These are phyloP conservation scores for Stictocephala bisonia DNA, from an alignment of 2,888 invertebrate species.

Conservation along the genomic window DNA sequence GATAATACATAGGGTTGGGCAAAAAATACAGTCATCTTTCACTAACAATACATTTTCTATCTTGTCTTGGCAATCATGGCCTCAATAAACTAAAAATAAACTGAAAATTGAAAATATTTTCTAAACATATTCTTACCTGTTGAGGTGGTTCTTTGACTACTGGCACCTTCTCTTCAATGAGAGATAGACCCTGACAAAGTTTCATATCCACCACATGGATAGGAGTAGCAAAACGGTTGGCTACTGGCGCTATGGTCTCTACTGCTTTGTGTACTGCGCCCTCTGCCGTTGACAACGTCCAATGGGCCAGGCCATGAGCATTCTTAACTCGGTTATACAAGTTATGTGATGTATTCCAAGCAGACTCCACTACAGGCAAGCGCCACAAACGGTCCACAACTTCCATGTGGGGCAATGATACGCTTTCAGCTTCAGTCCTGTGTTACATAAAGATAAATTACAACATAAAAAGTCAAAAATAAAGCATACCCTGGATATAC, in stretches of 20 bases:
- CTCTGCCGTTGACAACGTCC: constrained; percentile 73
- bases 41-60: too few relatives aligned
- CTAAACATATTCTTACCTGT: constrained; percentile 67
- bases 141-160: constrained; percentile 69
- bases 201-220: constrained; percentile 69
- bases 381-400: constrained; percentile 66
- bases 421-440: constrained; percentile 19
- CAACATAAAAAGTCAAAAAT: too few relatives aligned
- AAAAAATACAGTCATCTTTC: not conserved
- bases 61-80: too few relatives aligned
- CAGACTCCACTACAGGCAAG: constrained; percentile 69
- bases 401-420: constrained; percentile 60
- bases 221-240: constrained; percentile 68
- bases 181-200: constrained; percentile 69
- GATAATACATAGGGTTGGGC: too few relatives aligned
- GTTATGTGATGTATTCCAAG: constrained; percentile 70
- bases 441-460: too few relatives aligned
- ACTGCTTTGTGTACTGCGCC: constrained; percentile 68
- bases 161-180: constrained; percentile 69
- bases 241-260: constrained; percentile 67
- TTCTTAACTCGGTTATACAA: constrained; percentile 68
- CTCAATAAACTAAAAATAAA: too few relatives aligned
- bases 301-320: constrained; percentile 69
- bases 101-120: too few relatives aligned
- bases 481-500: too few relatives aligned